Percentiles rank a stretch among this genome's conserved stretches.
Evolutionary conservation across 2,888 invertebrate species (phyloP).

Genomic region (Oxyteleia sp.): DNA sequence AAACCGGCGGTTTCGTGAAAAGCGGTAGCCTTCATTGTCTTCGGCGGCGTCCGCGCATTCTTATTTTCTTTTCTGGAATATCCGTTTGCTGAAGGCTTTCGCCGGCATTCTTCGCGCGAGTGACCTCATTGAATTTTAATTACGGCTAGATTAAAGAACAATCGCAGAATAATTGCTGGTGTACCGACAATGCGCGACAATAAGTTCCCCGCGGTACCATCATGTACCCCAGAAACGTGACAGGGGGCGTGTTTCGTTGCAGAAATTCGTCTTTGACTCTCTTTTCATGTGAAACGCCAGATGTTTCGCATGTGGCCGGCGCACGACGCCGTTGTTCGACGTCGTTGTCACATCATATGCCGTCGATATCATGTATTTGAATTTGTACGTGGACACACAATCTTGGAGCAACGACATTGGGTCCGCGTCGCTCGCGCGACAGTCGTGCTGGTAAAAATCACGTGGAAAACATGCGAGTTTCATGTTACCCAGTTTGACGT

Average conservation of each 20-base stretch:
- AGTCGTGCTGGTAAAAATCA: neutral
- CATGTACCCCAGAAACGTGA: conserved; percentile 83
- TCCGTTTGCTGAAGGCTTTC: conserved; percentile 70
- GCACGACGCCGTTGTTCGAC: conserved; percentile 76
- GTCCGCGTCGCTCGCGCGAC: neutral
- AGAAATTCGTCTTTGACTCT: conserved; percentile 86
- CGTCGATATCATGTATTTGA: conserved; percentile 59
- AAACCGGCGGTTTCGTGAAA: no score
- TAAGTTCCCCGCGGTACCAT: conserved; percentile 82
- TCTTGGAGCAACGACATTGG: conserved; percentile 20
- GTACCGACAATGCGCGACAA: conserved; percentile 83
- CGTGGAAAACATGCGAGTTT: neutral
- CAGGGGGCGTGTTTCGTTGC: conserved; percentile 86
- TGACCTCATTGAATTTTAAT: conserved; percentile 86
- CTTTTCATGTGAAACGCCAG: conserved; percentile 87
- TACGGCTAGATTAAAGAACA: conserved; percentile 85
- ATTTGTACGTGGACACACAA: conserved; percentile 30
- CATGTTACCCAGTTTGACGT: neutral
- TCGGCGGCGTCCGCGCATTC: no score
- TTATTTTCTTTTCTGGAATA: no score
- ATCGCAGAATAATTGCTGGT: conserved; percentile 84
- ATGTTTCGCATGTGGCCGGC: conserved; percentile 87
- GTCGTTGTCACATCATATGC: conserved; percentile 71
- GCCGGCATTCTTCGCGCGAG: conserved; percentile 79
- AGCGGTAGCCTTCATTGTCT: no score